Evolutionary conservation across 1,140 invertebrate species (phyloP).

Genomic region (Scylla paramamosain): DNA sequence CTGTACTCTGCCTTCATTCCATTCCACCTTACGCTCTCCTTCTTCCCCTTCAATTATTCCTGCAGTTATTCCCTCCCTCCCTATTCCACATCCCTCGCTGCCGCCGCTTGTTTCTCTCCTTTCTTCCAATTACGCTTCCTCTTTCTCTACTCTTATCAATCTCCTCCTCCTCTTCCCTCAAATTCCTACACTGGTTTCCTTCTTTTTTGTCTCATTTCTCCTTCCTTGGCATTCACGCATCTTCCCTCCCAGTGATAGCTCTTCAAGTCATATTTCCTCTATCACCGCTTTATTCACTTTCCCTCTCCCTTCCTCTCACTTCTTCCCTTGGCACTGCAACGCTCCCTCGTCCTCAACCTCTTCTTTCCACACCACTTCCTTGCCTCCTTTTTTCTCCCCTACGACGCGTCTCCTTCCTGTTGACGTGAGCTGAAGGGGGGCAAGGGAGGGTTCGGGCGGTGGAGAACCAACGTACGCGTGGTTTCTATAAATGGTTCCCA

Average conservation of each 20-base stretch:
- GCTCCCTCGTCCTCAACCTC: not conserved
- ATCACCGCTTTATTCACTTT: not conserved
- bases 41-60: not conserved
- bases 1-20: not conserved
- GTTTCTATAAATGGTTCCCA: too few species aligned
- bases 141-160: not conserved
- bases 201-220: too few species aligned
- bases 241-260: too few species aligned
- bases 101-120: not conserved
- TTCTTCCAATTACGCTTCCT: not conserved
- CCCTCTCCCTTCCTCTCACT: slow-evolving; percentile 10
- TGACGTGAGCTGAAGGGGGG: too few species aligned
- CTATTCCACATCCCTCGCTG: too few species aligned
- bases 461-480: too few species aligned
- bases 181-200: too few species aligned
- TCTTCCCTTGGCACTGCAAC: not conserved
- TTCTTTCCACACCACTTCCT: not conserved
- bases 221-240: too few species aligned
- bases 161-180: too few species aligned
- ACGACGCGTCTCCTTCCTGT: too few species aligned
- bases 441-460: too few species aligned
- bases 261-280: too few species aligned
- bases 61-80: not conserved
- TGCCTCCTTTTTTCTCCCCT: not conserved
- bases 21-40: not conserved